Conservation (phyloP, 2,797 vertebrate species). For the Muscicapa comitata region DNA sequence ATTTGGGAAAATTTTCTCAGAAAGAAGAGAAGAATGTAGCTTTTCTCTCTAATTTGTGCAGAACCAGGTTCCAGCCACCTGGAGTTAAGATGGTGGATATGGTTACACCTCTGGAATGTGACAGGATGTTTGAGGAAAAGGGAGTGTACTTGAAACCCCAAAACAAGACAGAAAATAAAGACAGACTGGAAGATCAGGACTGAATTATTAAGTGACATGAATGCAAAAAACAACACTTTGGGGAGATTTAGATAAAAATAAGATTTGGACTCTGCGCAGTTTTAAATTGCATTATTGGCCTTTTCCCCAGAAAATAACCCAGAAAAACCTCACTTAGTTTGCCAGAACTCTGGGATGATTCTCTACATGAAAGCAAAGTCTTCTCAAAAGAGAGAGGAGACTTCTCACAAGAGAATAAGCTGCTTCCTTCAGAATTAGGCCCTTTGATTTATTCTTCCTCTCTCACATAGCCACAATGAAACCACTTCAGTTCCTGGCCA, state of each 20-base stretch:
- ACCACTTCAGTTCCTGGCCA: background rate
- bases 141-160: conserved; percentile 17
- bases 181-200: conserved; percentile 28
- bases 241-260: conserved; percentile 44
- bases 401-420: background rate
- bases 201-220: conserved; percentile 62
- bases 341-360: conserved; percentile 19
- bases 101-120: conserved; percentile 44
- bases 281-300: conserved; percentile 59
- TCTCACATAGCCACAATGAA: background rate
- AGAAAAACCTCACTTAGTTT: conserved; percentile 8
- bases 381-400: background rate
- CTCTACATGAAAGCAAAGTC: conserved; percentile 2
- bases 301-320: conserved; percentile 34
- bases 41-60: conserved; percentile 35
- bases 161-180: conserved; percentile 38
- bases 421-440: conserved; percentile 1
- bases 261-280: conserved; percentile 5
- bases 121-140: conserved; percentile 47
- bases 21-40: background rate
- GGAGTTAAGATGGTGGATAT: conserved; percentile 15
- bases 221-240: conserved; percentile 5
- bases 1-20: background rate
- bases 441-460: conserved; percentile 14
- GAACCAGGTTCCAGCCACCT: conserved; percentile 52